Conservation (phyloP, 2,113 vertebrate species). For the Grammomys surdaster region DNA sequence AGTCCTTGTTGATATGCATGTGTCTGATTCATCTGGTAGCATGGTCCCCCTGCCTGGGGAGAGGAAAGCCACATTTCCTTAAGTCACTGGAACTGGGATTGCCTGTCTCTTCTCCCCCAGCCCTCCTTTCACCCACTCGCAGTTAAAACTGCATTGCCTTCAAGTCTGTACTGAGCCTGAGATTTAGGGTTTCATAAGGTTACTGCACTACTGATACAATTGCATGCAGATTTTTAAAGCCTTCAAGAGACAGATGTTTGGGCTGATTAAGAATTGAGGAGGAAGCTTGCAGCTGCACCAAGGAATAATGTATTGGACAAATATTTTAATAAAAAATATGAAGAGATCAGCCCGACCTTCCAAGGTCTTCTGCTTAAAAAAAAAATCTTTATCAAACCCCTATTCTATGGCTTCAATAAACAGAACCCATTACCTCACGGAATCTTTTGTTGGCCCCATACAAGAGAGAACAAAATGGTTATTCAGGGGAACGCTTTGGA, state of each 20-base stretch:
- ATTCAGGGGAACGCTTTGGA: constrained; percentile 99
- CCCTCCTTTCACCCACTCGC: constrained; percentile 44
- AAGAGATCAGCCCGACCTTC: constrained; percentile 93
- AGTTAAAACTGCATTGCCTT: constrained; percentile 61
- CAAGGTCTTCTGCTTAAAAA: constrained; percentile 92
- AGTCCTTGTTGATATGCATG: neutral
- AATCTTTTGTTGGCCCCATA: constrained; percentile 99
- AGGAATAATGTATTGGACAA: constrained; percentile 86
- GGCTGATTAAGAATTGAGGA: constrained; percentile 83
- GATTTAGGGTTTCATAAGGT: constrained; percentile 78
- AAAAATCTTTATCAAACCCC: constrained; percentile 99
- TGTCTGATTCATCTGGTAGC: constrained; percentile 27
- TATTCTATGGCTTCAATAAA: constrained; percentile 99
- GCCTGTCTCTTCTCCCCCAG: neutral
- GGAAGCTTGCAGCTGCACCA: constrained; percentile 85
- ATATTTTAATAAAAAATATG: constrained; percentile 88
- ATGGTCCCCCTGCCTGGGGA: neutral
- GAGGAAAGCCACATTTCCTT: neutral
- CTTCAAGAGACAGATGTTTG: constrained; percentile 88
- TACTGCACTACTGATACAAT: constrained; percentile 75
- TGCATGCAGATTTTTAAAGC: constrained; percentile 72
- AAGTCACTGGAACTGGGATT: neutral
- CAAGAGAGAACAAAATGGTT: constrained; percentile 99
- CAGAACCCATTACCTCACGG: constrained; percentile 99
- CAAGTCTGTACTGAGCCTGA: constrained; percentile 54